Evolutionary conservation across 2,797 vertebrate species (phyloP), one percentile per base, ranked within the genome.

Genomic region (Alauda arvensis): DNA sequence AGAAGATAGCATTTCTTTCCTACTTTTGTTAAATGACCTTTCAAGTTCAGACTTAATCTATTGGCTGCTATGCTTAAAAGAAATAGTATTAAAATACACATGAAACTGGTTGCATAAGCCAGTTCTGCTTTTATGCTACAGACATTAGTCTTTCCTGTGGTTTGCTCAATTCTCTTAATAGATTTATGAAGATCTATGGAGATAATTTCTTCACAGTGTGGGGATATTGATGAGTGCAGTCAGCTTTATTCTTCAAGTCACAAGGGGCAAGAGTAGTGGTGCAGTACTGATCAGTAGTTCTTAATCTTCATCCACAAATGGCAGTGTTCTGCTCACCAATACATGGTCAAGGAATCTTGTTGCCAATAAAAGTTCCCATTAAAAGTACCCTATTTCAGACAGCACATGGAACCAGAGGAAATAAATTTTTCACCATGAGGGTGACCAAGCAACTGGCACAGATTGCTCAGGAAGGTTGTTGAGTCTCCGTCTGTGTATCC

Each of bases 131-230:
- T 88, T 66, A 25, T 84, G 60, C 18, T 43, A 57, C 24, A 81
- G 40, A 29, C 14, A 20, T 63, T 49, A 83, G 65, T 63, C 60
- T 83, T 92, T 65, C 39, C 26, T 14, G 11, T 83, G 69, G 40
- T 75, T 90, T 87, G 28, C 43, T 80, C 59, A 53, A 1, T 83
- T 85, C 43, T 77, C 42, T 71, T 68, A 9, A 31, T 8, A 77
- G 87, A 61, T 93, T 88, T 65, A 68, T 75, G 70, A 88, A 80
- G 77, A 67, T 77, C 62, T 71, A 21, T 77, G 66, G 66, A 80
- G 69, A 51, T 42, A 8, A 70, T 71, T 60, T 80, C 49, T 87
- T 87, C 77, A 77, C 53, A 91, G 77, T 66, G 45, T 65, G 74
- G 49, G 25, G 28, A 17, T 80, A 61, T 75, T 74, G 83, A 68